These are phyloP conservation scores for Rhopilema esculentum DNA, from an alignment of 30 jellyfish, hydroid and myxozoan genomes.

Conservation along the genomic window DNA sequence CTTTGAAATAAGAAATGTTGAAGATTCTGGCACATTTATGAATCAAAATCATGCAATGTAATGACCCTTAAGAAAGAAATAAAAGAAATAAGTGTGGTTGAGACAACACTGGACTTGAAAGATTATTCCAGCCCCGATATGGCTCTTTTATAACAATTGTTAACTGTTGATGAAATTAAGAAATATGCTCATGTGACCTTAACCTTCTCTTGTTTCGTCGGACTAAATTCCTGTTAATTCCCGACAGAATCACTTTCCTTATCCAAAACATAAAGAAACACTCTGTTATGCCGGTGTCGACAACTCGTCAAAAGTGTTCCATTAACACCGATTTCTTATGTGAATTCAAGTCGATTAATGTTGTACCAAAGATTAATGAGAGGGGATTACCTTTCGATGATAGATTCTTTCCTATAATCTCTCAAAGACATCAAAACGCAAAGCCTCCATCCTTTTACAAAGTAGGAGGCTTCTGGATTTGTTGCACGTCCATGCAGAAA, in stretches of 20 bases:
- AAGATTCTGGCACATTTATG: not conserved
- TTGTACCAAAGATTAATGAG: conserved; percentile 11
- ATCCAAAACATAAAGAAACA: conserved; percentile 19
- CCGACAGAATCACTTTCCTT: not conserved
- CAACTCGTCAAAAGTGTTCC: conserved; percentile 30
- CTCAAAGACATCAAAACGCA: not conserved
- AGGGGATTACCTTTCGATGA: conserved; percentile 1
- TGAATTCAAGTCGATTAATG: conserved; percentile 21
- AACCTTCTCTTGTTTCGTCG: not conserved
- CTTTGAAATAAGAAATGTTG: too few species aligned
- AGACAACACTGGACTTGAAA: not conserved
- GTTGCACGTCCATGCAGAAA: too few species aligned
- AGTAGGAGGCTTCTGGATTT: not conserved
- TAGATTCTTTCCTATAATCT: not conserved
- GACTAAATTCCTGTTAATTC: not conserved
- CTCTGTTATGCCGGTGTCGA: conserved; percentile 8
- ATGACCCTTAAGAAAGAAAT: not conserved
- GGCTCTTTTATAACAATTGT: not conserved
- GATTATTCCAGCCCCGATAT: not conserved
- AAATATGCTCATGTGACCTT: not conserved
- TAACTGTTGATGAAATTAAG: not conserved
- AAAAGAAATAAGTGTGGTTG: not conserved
- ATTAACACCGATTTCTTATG: conserved; percentile 42
- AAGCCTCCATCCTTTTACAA: not conserved
- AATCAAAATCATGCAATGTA: not conserved